Conservation (phyloP, 2,888 invertebrate genomes). For the Fragum sueziense region DNA sequence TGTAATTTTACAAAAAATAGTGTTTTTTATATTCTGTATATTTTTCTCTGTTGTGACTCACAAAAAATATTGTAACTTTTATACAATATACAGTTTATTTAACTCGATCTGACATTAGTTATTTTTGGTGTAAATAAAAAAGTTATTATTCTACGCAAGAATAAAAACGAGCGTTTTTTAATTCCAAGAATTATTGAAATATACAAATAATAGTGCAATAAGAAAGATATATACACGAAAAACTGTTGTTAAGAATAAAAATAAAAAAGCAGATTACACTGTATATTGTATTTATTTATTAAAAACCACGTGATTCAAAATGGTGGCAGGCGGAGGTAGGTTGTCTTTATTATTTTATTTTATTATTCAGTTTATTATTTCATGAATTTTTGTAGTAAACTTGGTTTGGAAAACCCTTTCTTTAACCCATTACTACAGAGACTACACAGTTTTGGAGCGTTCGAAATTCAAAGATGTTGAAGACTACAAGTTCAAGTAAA, state of each 20-base stretch:
- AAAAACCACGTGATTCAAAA: constrained; percentile 17
- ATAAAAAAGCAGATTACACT: too few relatives aligned
- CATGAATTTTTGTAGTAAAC: neutral
- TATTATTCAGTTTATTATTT: constrained; percentile 6
- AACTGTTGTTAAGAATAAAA: neutral
- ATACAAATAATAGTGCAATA: neutral
- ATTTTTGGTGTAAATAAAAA: neutral
- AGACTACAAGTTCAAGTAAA: too few relatives aligned
- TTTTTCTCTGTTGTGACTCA: constrained; percentile 19
- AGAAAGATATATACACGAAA: neutral
- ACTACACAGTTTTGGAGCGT: too few relatives aligned
- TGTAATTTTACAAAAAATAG: constrained; percentile 1
- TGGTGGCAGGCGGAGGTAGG: constrained; percentile 17
- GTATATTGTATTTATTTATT: constrained; percentile 21
- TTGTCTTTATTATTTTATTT: constrained; percentile 1
- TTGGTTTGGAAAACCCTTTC: too few relatives aligned
- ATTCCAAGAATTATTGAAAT: neutral
- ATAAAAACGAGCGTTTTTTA: neutral
- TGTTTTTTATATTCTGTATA: constrained; percentile 23
- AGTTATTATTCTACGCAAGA: neutral
- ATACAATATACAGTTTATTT: constrained; percentile 7
- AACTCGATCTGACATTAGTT: neutral
- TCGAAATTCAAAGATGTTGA: too few relatives aligned
- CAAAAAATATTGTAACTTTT: neutral
- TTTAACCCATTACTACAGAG: too few relatives aligned